Evolutionary conservation across 2,888 invertebrate species (phyloP).

Genomic region (Caenorhabditis angaria): DNA sequence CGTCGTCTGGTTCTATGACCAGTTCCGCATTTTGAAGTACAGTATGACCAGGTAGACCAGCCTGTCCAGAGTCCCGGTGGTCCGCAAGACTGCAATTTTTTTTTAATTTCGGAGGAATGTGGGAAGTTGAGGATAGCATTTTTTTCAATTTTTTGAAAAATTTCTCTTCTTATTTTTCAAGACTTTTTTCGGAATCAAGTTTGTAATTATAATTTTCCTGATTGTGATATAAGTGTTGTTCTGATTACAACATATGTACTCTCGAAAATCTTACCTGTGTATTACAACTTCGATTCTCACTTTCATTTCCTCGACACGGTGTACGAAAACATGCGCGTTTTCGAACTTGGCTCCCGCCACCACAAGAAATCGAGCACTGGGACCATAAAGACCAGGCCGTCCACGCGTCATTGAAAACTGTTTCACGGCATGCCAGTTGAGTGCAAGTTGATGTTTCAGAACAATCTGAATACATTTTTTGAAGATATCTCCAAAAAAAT

Average conservation of each 20-base stretch:
- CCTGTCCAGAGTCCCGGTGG: slow-evolving; percentile 37
- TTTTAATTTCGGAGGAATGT: not conserved
- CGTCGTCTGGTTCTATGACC: slow-evolving; percentile 33
- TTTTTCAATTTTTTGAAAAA: no score
- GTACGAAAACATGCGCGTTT: slow-evolving; percentile 40
- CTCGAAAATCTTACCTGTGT: slow-evolving; percentile 20
- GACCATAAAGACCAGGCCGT: slow-evolving; percentile 49
- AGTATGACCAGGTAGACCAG: slow-evolving; percentile 41
- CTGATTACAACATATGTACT: no score
- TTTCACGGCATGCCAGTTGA: slow-evolving; percentile 12
- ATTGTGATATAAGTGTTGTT: no score
- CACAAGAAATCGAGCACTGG: slow-evolving; percentile 45
- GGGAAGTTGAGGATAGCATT: no score
- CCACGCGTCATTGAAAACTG: slow-evolving; percentile 14
- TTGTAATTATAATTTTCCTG: no score
- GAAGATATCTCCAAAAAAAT: slow-evolving; percentile 5
- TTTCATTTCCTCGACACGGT: slow-evolving; percentile 45
- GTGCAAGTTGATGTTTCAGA: slow-evolving; percentile 37
- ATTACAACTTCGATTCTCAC: slow-evolving; percentile 36
- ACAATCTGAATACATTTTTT: slow-evolving; percentile 27
- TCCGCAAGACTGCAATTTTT: slow-evolving; percentile 8
- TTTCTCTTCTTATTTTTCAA: no score
- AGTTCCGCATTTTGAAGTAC: slow-evolving; percentile 41
- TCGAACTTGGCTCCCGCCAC: slow-evolving; percentile 38
- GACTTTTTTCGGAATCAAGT: no score